Conservation (phyloP, 2,113 vertebrate genomes). For the Hassar affinis region DNA sequence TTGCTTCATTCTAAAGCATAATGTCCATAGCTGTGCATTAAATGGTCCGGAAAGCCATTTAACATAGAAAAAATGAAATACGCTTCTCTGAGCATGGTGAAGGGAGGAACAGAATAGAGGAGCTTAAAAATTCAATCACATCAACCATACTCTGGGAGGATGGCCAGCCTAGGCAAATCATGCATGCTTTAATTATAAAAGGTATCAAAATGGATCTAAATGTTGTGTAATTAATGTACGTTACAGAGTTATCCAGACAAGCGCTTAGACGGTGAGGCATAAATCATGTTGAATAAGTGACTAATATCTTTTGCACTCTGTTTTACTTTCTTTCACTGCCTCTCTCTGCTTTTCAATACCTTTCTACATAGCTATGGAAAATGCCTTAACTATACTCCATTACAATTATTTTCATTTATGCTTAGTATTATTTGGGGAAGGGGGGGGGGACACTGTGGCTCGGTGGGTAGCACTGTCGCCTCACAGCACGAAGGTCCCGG, state of each 20-base stretch:
- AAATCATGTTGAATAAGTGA: conserved; percentile 43
- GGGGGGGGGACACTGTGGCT: too few species aligned
- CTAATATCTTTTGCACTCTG: neutral
- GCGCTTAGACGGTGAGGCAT: conserved; percentile 1
- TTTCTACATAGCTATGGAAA: neutral
- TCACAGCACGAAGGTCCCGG: too few species aligned
- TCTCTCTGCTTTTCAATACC: neutral
- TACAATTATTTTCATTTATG: neutral
- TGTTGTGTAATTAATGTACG: conserved; percentile 35
- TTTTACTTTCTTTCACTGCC: neutral
- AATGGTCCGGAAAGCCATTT: conserved; percentile 21
- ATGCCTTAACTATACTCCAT: neutral
- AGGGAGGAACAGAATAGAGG: conserved; percentile 18
- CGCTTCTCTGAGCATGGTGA: conserved; percentile 14
- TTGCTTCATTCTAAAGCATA: neutral
- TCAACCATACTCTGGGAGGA: neutral
- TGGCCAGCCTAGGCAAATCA: conserved; percentile 9
- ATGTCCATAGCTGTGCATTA: conserved; percentile 28
- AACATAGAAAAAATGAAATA: conserved; percentile 1
- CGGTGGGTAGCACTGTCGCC: too few species aligned
- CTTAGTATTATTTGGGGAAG: neutral
- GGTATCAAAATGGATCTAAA: conserved; percentile 34
- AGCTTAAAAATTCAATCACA: conserved; percentile 28
- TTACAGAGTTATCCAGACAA: conserved; percentile 34
- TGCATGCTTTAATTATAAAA: conserved; percentile 25